phyloP scores from a whole-genome alignment of 1,140 invertebrate genomes.

The Caenorhabditis latens region DNA sequence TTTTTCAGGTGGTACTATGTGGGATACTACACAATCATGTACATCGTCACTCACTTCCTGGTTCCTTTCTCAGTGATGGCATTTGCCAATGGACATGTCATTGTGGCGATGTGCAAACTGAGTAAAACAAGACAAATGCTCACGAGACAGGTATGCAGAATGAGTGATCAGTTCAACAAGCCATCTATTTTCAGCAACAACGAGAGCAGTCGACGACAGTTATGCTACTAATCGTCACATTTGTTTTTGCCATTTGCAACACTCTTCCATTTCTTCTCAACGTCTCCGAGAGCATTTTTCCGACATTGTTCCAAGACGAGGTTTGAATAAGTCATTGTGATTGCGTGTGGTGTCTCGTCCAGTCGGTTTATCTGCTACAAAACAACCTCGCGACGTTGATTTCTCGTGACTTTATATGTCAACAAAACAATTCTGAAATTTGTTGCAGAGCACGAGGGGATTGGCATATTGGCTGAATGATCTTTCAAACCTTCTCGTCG shows the following conservation, averaged over 20 bases:
- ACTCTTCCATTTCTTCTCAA: slow-evolving; percentile 74
- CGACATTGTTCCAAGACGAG: slow-evolving; percentile 71
- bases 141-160: slow-evolving; percentile 67
- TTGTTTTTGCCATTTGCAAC: slow-evolving; percentile 74
- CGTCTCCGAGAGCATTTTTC: slow-evolving; percentile 72
- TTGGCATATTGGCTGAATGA: slow-evolving; percentile 74
- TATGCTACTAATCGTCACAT: slow-evolving; percentile 74
- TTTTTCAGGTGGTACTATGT: slow-evolving; percentile 63
- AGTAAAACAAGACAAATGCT: slow-evolving; percentile 68
- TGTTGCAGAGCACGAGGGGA: slow-evolving; percentile 65
- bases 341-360: slow-evolving; percentile 26
- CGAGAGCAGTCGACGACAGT: slow-evolving; percentile 73
- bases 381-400: neutral
- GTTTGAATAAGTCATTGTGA: slow-evolving; percentile 55
- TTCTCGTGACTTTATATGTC: slow-evolving; percentile 49
- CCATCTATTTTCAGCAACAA: slow-evolving; percentile 70
- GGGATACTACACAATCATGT: slow-evolving; percentile 72
- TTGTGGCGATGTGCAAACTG: slow-evolving; percentile 69
- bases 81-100: slow-evolving; percentile 72
- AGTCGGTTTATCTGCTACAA: neutral
- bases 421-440: slow-evolving; percentile 4
- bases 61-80: slow-evolving; percentile 73
- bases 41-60: slow-evolving; percentile 75
- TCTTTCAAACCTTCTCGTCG: slow-evolving; percentile 73
- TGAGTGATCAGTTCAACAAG: neutral